These are phyloP conservation scores for Augochlorella aurata DNA, from an alignment of 2,888 invertebrate species.

Conservation along the genomic window DNA sequence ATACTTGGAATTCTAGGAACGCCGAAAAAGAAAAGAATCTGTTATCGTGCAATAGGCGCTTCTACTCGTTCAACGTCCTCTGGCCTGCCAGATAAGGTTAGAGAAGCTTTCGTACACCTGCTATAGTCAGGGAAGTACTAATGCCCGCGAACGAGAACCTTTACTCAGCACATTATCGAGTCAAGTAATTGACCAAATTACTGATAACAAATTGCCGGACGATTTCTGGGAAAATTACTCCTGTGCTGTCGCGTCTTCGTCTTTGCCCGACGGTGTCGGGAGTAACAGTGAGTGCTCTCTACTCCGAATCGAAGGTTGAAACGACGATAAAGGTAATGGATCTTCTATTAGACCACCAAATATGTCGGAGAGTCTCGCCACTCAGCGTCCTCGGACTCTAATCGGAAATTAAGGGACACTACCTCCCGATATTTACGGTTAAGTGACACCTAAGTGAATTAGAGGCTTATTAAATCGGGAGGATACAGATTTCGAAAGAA, in stretches of 20 bases:
- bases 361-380: slow-evolving; percentile 29
- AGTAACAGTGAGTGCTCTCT: slow-evolving; percentile 54
- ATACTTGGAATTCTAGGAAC: slow-evolving; percentile 29
- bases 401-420: slow-evolving; percentile 37
- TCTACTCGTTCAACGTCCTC: slow-evolving; percentile 49
- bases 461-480: slow-evolving; percentile 50
- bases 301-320: slow-evolving; percentile 56
- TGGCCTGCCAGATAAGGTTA: slow-evolving; percentile 41
- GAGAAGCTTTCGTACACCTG: slow-evolving; percentile 51
- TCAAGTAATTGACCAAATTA: slow-evolving; percentile 74
- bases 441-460: slow-evolving; percentile 54
- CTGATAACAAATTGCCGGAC: slow-evolving; percentile 64
- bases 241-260: slow-evolving; percentile 29
- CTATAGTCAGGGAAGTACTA: slow-evolving; percentile 27
- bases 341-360: slow-evolving; percentile 70
- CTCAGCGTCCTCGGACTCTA: slow-evolving; percentile 26
- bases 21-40: background rate
- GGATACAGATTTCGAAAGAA: slow-evolving; percentile 42
- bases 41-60: slow-evolving; percentile 41
- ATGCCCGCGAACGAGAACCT: slow-evolving; percentile 55
- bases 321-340: slow-evolving; percentile 78
- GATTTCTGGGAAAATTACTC: slow-evolving; percentile 59
- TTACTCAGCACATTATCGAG: slow-evolving; percentile 64
- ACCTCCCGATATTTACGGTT: slow-evolving; percentile 35
- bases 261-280: slow-evolving; percentile 1